phyloP scores from a whole-genome alignment of 2,797 vertebrate genomes.

The Acanthurus lineatus region DNA sequence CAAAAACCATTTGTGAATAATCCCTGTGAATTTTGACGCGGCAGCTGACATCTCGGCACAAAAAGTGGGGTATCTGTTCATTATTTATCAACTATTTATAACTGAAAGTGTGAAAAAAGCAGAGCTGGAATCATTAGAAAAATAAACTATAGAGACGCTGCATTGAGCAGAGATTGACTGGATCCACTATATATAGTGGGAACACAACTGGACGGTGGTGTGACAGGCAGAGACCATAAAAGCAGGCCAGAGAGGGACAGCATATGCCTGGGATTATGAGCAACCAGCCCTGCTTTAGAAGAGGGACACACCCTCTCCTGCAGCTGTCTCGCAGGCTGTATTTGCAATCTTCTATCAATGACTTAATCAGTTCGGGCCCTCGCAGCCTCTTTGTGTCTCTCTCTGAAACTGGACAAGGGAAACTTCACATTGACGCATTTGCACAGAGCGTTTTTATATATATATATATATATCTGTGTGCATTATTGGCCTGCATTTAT shows the following conservation, averaged over 20 bases:
- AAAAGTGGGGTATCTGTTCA: constrained; percentile 37
- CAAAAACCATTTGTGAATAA: constrained; percentile 40
- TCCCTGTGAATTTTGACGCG: constrained; percentile 47
- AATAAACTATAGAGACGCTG: constrained; percentile 81
- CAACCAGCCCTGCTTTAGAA: constrained; percentile 82
- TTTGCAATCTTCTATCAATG: constrained; percentile 84
- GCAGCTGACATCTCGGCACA: constrained; percentile 28
- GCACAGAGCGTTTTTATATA: background rate
- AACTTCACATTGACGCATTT: constrained; percentile 19
- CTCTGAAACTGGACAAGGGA: constrained; percentile 22
- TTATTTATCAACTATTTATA: constrained; percentile 62
- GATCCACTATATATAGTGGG: constrained; percentile 85
- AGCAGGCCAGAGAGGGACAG: constrained; percentile 83
- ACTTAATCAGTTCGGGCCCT: constrained; percentile 80
- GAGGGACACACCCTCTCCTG: constrained; percentile 80
- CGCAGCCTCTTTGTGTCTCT: constrained; percentile 42
- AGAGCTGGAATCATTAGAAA: constrained; percentile 67
- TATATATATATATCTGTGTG: constrained; percentile 1
- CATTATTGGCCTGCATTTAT: constrained; percentile 9
- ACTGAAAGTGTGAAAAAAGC: constrained; percentile 46
- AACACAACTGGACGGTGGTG: constrained; percentile 85
- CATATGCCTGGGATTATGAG: constrained; percentile 87
- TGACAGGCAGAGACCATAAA: constrained; percentile 85
- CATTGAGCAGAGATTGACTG: constrained; percentile 74
- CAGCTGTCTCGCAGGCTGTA: constrained; percentile 85